phyloP scores from a whole-genome alignment of 2,113 vertebrate species.

The Pavo muticus region DNA sequence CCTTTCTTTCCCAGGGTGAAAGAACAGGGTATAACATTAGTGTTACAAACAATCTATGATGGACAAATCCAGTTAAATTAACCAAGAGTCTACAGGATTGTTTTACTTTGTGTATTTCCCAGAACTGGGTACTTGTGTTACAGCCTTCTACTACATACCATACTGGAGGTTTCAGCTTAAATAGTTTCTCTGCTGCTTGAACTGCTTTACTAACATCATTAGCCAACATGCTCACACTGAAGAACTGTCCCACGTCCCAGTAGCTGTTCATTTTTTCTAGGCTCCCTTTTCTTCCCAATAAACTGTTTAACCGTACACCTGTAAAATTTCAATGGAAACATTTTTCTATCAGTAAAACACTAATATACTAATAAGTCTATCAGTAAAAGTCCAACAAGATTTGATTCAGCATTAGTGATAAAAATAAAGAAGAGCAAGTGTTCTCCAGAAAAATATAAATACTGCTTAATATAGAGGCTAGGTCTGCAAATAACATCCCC shows the following conservation, averaged over 20 bases:
- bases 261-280: slow-evolving; percentile 97
- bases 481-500: background rate
- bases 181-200: slow-evolving; percentile 93
- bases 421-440: background rate
- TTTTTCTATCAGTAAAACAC: background rate
- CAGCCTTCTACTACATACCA: slow-evolving; percentile 82
- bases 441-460: background rate
- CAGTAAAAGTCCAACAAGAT: background rate
- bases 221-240: slow-evolving; percentile 92
- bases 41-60: background rate
- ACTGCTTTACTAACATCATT: slow-evolving; percentile 90
- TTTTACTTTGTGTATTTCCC: background rate
- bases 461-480: background rate
- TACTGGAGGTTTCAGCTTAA: slow-evolving; percentile 93
- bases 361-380: background rate
- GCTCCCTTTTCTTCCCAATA: slow-evolving; percentile 93
- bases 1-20: background rate
- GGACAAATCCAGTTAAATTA: background rate
- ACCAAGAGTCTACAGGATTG: background rate
- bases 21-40: background rate
- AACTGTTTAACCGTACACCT: slow-evolving; percentile 93
- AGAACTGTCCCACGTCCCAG: slow-evolving; percentile 96
- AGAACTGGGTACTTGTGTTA: background rate
- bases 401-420: background rate
- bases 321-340: slow-evolving; percentile 42